phyloP scores from a whole-genome alignment of 2,797 vertebrate genomes.

The Pipistrellus pygmaeus region DNA sequence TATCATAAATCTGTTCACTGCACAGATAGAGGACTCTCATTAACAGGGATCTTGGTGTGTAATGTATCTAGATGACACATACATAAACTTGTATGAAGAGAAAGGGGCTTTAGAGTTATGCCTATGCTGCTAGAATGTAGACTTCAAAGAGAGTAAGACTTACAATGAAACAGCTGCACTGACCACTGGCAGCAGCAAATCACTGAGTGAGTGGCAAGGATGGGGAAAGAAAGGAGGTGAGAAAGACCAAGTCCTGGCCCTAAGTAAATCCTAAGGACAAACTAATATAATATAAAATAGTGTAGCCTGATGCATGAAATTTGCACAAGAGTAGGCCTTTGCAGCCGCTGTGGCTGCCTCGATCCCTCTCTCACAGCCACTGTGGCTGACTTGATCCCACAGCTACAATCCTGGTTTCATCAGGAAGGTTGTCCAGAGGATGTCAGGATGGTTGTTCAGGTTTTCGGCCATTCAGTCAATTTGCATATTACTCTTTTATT shows the following conservation, averaged over 20 bases:
- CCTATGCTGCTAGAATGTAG: neutral
- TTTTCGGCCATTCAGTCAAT: too few relatives aligned
- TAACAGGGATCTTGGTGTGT: neutral
- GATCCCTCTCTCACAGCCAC: too few relatives aligned
- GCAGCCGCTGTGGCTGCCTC: too few relatives aligned
- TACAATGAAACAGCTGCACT: neutral
- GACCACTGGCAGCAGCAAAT: neutral
- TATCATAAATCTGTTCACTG: neutral
- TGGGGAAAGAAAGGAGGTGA: neutral
- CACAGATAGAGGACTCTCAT: neutral
- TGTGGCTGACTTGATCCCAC: too few relatives aligned
- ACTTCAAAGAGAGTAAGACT: neutral
- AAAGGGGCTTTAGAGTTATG: neutral
- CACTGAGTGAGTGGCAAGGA: neutral
- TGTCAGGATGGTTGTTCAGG: rapidly evolving
- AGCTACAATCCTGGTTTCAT: too few relatives aligned
- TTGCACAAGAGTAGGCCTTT: too few relatives aligned
- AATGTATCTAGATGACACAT: neutral
- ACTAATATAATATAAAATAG: neutral
- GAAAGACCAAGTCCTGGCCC: neutral
- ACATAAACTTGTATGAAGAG: neutral
- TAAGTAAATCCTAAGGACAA: neutral
- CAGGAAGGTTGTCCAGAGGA: too few relatives aligned
- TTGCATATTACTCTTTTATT: too few relatives aligned
- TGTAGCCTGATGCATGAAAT: too few relatives aligned